phyloP scores from a whole-genome alignment of 2,888 invertebrate species.

The Phaedon cochleariae region DNA sequence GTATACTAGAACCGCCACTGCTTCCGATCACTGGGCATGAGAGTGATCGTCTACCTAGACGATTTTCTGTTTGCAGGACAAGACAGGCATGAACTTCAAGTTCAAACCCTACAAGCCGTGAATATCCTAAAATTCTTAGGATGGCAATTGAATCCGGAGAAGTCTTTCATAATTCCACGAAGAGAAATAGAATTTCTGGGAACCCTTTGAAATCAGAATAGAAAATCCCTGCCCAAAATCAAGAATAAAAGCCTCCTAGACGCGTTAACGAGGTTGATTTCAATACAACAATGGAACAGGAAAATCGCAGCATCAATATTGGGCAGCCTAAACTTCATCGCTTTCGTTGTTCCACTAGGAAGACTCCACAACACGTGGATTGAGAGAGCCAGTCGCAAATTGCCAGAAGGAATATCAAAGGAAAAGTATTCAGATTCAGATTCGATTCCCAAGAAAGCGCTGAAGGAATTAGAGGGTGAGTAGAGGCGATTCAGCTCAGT shows the following conservation, averaged over 20 bases:
- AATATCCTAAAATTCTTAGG: constrained; percentile 25
- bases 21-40: constrained; percentile 22
- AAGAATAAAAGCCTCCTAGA: constrained; percentile 1
- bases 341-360: constrained; percentile 20
- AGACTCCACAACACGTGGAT: constrained; percentile 12
- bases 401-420: constrained; percentile 7
- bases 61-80: constrained; percentile 34
- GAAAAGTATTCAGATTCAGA: too few relatives aligned
- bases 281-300: constrained; percentile 1
- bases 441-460: background rate
- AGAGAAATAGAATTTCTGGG: constrained; percentile 30
- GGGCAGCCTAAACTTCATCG: constrained; percentile 17
- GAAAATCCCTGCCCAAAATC: constrained; percentile 4
- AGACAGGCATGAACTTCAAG: constrained; percentile 1
- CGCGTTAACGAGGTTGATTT: background rate
- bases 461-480: constrained; percentile 13
- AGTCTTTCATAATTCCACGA: constrained; percentile 22
- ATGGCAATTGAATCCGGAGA: constrained; percentile 33
- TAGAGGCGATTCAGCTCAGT: background rate
- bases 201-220: constrained; percentile 28
- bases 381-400: background rate
- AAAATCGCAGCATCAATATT: too few relatives aligned
- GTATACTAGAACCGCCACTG: too few relatives aligned
- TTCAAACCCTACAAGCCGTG: constrained; percentile 8
- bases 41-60: constrained; percentile 37